Conservation (phyloP, 2,888 invertebrate species). For the Eupithecia exiguata region DNA sequence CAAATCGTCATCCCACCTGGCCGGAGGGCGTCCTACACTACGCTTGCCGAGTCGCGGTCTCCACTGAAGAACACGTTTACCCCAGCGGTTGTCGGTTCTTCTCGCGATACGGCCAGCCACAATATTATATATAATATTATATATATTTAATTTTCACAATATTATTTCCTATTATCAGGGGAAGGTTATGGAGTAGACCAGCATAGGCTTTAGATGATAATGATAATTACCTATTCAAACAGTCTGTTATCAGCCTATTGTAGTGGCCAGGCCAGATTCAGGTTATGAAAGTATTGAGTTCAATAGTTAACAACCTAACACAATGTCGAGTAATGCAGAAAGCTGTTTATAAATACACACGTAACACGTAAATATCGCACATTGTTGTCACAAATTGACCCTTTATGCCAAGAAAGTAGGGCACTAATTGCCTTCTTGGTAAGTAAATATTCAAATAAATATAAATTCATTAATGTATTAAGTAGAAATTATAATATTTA, state of each 20-base stretch:
- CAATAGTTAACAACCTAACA: background rate
- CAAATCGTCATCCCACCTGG: too few species aligned
- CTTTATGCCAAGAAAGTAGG: background rate
- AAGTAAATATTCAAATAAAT: too few species aligned
- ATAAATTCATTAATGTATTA: too few species aligned
- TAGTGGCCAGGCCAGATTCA: background rate
- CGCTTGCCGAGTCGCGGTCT: too few species aligned
- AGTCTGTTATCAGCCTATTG: too few species aligned
- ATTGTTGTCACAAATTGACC: slow-evolving; percentile 1
- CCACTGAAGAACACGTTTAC: too few species aligned
- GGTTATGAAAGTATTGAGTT: background rate
- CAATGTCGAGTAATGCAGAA: background rate
- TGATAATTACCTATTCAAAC: background rate
- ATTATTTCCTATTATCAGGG: background rate
- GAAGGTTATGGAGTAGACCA: background rate
- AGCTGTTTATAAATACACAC: background rate
- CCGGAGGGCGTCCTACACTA: too few species aligned
- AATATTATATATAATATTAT: too few species aligned
- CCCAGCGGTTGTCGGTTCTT: too few species aligned
- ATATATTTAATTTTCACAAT: too few species aligned
- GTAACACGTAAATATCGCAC: background rate
- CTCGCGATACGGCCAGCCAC: too few species aligned
- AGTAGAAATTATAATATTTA: too few species aligned
- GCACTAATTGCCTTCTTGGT: background rate
- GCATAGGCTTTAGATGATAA: background rate